Evolutionary conservation across 2,797 vertebrate genomes (phyloP), one percentile per base, ranked within the genome.

Genomic region (Hozukius guyotensis): DNA sequence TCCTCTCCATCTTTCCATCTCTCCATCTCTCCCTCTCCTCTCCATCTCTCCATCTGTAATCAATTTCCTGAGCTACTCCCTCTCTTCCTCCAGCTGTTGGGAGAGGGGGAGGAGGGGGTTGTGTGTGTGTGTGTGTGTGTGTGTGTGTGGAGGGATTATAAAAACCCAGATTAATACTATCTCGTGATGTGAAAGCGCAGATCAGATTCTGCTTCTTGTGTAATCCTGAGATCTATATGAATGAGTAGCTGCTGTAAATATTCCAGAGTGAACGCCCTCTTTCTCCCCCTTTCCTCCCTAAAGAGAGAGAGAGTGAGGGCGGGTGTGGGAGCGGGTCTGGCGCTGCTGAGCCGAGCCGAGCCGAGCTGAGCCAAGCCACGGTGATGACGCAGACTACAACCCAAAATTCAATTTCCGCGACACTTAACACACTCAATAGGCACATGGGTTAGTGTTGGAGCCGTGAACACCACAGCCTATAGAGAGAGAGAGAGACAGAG

Each of bases 1-100:
- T 29, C 63, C 27, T 66, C 66, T 68, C 25, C 64, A 86, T 14
- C 71, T 82, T 70, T 87, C 84, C 62, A 67, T 74, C 27, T 59
- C 46, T 66, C 65, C 64, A 10, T 49, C 63, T 49, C 80, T 60
- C 7, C 84, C 84, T 14, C 71, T 82, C 34, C n/a, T 66, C 65
- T 67, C 27, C 64, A 12, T 49, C 78, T 52, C 80, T 61, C 9
- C 86, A 86, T 14, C 68, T 82, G 75, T 66, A 72, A 80, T 79
- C 76, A 61, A 66, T 70, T 42, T 71, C 2, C 56, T 77, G 25
- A 82, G 6, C 64, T 60, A 66, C 72, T 87, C 84, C 62, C 75
- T 75, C 32, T 59, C 24, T 42, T 72, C 49, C 55, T 84, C 88
- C 91, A 92, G 87, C 79, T 90, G 91, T 89, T 86, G 72, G 72